phyloP scores from a whole-genome alignment of 92 coral and sea anemone species.

The Chrysogorgia sp. region DNA sequence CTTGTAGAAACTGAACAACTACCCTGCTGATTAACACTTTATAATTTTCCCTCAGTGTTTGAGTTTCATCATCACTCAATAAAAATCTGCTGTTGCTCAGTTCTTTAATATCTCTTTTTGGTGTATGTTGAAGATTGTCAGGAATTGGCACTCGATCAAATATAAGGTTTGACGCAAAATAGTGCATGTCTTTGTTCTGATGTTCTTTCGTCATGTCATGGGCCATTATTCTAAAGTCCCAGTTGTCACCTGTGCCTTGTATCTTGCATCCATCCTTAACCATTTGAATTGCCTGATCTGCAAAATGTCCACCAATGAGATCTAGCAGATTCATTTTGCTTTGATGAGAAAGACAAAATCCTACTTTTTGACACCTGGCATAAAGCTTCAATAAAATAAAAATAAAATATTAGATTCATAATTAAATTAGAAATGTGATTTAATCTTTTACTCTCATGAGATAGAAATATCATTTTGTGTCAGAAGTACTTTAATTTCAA shows the following conservation, averaged over 20 bases:
- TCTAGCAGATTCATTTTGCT: constrained; percentile 14
- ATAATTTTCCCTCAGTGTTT: constrained; percentile 55
- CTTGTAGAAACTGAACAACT: not conserved
- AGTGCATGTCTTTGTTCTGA: constrained; percentile 61
- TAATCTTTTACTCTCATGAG: too few relatives aligned
- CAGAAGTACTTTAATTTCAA: too few relatives aligned
- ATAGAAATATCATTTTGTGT: too few relatives aligned
- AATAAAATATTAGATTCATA: too few relatives aligned
- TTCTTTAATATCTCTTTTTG: constrained; percentile 50
- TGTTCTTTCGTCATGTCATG: constrained; percentile 59
- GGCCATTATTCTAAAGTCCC: constrained; percentile 49
- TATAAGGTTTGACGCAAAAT: constrained; percentile 62
- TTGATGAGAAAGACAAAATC: constrained; percentile 17
- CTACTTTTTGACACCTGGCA: constrained; percentile 8
- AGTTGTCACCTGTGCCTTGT: constrained; percentile 63
- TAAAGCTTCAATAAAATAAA: too few relatives aligned
- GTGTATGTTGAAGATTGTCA: constrained; percentile 5
- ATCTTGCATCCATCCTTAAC: constrained; percentile 50
- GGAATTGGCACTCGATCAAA: constrained; percentile 61
- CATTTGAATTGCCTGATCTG: constrained; percentile 45
- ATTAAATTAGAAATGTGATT: too few relatives aligned
- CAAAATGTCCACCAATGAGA: constrained; percentile 52
- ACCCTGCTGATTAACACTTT: constrained; percentile 30
- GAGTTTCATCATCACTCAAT: constrained; percentile 42
- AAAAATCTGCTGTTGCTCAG: constrained; percentile 45